A percentile compares a stretch with the other conserved stretches of the same genome.
Conservation (phyloP, 2,888 invertebrate species). For the Aphelenchoides bicaudatus region DNA sequence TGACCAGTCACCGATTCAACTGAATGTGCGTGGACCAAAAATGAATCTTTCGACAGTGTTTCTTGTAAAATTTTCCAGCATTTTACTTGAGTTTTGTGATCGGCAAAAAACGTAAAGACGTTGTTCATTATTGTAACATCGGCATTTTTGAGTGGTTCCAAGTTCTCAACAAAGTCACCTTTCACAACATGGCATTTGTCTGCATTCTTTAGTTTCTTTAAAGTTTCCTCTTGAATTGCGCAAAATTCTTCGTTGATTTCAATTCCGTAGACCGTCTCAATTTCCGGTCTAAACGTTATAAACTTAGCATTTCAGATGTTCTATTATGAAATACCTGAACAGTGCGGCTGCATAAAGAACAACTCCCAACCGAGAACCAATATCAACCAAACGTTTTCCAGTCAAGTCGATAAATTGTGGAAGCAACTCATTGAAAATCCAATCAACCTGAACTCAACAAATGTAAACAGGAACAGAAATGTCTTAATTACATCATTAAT, state of each 20-base stretch:
- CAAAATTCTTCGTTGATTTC: conserved; percentile 72
- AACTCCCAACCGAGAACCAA: conserved; percentile 72
- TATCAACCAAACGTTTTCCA: conserved; percentile 69
- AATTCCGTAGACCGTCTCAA: conserved; percentile 68
- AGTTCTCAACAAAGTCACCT: conserved; percentile 67
- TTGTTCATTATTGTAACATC: conserved; percentile 71
- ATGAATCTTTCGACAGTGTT: conserved; percentile 34
- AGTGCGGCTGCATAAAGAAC: conserved; percentile 67
- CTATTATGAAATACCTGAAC: conserved; percentile 31
- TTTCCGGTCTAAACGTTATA: conserved; percentile 27
- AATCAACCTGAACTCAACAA: conserved; percentile 61
- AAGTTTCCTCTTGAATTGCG: conserved; percentile 65
- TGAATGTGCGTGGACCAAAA: conserved; percentile 46
- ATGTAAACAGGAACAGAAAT: conserved; percentile 63
- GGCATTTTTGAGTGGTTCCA: conserved; percentile 66
- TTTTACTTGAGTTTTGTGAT: conserved; percentile 66
- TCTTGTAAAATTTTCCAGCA: conserved; percentile 27
- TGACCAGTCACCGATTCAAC: conserved; percentile 38
- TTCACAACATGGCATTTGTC: conserved; percentile 61
- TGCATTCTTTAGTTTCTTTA: conserved; percentile 15
- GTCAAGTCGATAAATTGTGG: conserved; percentile 65
- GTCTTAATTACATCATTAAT: conserved; percentile 29
- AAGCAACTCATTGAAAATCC: conserved; percentile 69
- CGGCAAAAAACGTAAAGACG: conserved; percentile 71
- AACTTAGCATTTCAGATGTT: not conserved